Conservation (phyloP, 2,113 vertebrate species). For the Ginglymostoma cirratum region DNA sequence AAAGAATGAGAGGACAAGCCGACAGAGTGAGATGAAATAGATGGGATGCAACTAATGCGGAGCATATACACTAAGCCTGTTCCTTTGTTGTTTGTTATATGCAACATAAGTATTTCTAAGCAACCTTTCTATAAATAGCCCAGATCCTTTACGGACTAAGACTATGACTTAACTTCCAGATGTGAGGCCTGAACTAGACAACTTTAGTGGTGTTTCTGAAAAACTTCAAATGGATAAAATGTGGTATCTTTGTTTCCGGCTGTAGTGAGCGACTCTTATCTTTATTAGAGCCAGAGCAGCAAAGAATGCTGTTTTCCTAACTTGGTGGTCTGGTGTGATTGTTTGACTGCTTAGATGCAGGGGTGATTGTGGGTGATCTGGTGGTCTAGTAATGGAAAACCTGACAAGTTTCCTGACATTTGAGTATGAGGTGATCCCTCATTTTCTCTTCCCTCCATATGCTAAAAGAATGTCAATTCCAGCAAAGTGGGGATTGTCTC, state of each 20-base stretch:
- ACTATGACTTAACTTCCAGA: background rate
- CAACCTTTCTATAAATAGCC: background rate
- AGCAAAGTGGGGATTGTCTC: background rate
- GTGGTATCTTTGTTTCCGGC: background rate
- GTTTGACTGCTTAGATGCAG: constrained; percentile 9
- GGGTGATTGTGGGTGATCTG: background rate
- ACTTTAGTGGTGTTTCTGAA: background rate
- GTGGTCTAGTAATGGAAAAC: background rate
- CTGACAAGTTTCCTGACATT: background rate
- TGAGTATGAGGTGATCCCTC: background rate
- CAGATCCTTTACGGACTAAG: background rate
- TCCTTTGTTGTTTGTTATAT: background rate
- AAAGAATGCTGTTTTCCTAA: constrained; percentile 17
- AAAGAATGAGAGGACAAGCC: background rate
- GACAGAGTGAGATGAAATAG: background rate
- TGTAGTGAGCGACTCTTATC: constrained; percentile 5
- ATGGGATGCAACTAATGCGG: background rate
- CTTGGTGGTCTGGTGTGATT: constrained; percentile 18
- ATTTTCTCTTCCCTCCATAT: background rate
- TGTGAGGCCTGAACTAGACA: background rate
- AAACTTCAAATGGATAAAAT: background rate
- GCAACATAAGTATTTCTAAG: background rate
- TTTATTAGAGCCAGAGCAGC: background rate
- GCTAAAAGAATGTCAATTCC: background rate
- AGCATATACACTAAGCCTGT: background rate